Percentiles rank a stretch among this genome's conserved stretches.
phyloP scores from a whole-genome alignment of 1,140 invertebrate genomes.

The Pachypeltis micranthus region DNA sequence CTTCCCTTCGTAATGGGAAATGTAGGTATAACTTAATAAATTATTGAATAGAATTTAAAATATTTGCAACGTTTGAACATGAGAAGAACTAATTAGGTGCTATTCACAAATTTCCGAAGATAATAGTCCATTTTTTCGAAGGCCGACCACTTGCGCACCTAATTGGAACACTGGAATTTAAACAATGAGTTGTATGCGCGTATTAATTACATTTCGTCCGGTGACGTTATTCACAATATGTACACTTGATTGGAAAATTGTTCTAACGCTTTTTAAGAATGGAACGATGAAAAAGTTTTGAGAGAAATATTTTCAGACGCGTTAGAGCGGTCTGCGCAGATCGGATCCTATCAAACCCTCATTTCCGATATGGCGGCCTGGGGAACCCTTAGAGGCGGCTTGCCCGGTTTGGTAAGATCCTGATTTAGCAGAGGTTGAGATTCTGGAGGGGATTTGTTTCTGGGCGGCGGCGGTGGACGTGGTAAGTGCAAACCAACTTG shows the following conservation, averaged over 20 bases:
- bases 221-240: conserved; percentile 14
- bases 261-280: background rate
- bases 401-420: conserved; percentile 30
- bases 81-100: too few relatives aligned
- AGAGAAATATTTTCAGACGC: background rate
- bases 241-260: conserved; percentile 6
- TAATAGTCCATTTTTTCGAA: too few relatives aligned
- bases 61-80: too few relatives aligned
- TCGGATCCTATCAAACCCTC: conserved; percentile 53
- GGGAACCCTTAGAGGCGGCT: conserved; percentile 42
- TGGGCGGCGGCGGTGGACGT: conserved; percentile 43
- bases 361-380: conserved; percentile 68
- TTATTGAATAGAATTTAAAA: too few relatives aligned
- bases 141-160: too few relatives aligned
- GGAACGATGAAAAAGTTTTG: background rate
- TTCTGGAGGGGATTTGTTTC: conserved; percentile 44
- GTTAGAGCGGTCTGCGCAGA: too few relatives aligned
- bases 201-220: too few relatives aligned
- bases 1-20: too few relatives aligned
- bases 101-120: too few relatives aligned
- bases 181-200: too few relatives aligned
- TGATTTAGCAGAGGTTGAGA: conserved; percentile 39
- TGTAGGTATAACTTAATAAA: too few relatives aligned
- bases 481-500: conserved; percentile 40
- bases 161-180: too few relatives aligned